Conservation (phyloP, 2,888 invertebrate genomes). For the Stenurella melanura region DNA sequence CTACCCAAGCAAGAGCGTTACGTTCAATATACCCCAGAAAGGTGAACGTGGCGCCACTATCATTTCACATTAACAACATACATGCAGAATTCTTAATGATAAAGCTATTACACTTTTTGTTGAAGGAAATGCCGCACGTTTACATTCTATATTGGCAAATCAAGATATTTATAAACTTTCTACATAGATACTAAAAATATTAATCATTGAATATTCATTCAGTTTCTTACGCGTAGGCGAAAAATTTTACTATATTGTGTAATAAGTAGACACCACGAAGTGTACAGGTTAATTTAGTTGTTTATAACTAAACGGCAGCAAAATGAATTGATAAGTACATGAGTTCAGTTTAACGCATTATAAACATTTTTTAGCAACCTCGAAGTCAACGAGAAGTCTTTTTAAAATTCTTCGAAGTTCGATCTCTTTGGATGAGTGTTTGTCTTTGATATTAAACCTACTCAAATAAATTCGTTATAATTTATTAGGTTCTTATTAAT, state of each 20-base stretch:
- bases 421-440: no score
- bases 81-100: background rate
- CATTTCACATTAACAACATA: no score
- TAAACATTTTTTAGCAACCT: no score
- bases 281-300: constrained; percentile 4
- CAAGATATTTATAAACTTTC: constrained; percentile 33
- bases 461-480: no score
- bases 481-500: no score
- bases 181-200: constrained; percentile 6
- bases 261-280: constrained; percentile 22
- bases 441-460: no score
- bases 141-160: constrained; percentile 13
- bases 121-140: constrained; percentile 4
- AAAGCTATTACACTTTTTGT: background rate
- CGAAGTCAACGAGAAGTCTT: no score
- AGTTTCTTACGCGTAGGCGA: constrained; percentile 22
- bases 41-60: no score
- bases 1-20: no score
- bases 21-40: no score
- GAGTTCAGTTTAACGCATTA: no score
- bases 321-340: background rate
- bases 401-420: no score
- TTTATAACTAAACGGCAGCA: background rate
- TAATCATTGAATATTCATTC: constrained; percentile 20
- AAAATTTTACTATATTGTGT: constrained; percentile 30